Evolutionary conservation across 2,797 vertebrate genomes (phyloP), one percentile per base, ranked within the genome.

Genomic region (Mormyrus hasselquistii): DNA sequence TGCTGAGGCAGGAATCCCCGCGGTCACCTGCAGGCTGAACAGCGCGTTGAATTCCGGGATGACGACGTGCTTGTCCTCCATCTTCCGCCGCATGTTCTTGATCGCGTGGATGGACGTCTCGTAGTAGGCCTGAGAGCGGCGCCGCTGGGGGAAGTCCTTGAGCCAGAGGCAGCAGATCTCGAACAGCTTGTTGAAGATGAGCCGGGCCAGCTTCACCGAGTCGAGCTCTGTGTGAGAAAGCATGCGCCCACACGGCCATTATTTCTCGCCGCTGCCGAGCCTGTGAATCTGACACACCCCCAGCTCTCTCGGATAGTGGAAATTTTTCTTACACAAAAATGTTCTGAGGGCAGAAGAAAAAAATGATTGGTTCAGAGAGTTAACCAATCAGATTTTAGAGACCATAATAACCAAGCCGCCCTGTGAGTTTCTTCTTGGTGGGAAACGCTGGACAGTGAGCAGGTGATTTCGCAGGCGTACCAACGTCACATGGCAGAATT

Each of bases 11-110:
- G 65, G 65, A 14, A 73, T 73, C 62, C 62, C 62, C 1, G 3
- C 25, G 25, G 62, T 69, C 94, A 99, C 99, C 98, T 99, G 97
- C 1, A 99, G 92, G 92, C 99, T 99, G 95, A 99, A 99, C 93
- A 99, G 98, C 3, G 96, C 94, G 93, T 99, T 99, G 94, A 99
- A 99, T 94, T 99, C 99, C 0, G 98, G 99, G 92, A 99, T 99
- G 95, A 99, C 98, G 92, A 99, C 94, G 0, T 99, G 99, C 88
- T 98, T 98, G 96, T 99, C 99, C 92, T 99, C 99, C 99, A 99
- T 99, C 94, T 99, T 99, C 93, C 98, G 97, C 88, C 99, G 96
- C 98, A 99, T 99, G 94, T 99, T 99, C 95, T 99, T 99, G 95
- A 99, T 99, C 94, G 99, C 98, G 1, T 99, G 99, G 93, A 99